phyloP scores from a whole-genome alignment of 2,888 invertebrate genomes.

The Apotomis turbidana region DNA sequence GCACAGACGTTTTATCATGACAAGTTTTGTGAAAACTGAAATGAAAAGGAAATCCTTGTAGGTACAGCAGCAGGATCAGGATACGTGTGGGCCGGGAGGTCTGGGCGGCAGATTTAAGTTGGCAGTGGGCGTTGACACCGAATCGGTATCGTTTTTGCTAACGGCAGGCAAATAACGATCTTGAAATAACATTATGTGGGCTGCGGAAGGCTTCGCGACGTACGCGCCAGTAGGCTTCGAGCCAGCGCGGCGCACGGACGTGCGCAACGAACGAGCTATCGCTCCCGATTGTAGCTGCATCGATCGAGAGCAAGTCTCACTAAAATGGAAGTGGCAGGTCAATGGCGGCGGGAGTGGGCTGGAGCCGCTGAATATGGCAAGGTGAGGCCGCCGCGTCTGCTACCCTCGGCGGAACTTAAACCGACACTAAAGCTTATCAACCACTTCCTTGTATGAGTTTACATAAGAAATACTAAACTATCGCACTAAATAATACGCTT shows the following conservation, averaged over 20 bases:
- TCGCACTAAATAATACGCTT: not conserved
- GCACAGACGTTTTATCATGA: too few species aligned
- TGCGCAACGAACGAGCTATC: slow-evolving; percentile 61
- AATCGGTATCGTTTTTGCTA: slow-evolving; percentile 74
- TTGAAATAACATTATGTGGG: slow-evolving; percentile 70
- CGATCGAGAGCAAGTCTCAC: slow-evolving; percentile 62
- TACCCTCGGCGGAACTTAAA: slow-evolving; percentile 29
- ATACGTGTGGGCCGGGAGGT: slow-evolving; percentile 67
- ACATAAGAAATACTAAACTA: slow-evolving; percentile 28
- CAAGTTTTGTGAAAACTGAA: slow-evolving; percentile 2
- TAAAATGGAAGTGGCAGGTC: slow-evolving; percentile 79
- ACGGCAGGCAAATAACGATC: slow-evolving; percentile 74
- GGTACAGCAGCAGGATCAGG: slow-evolving; percentile 47
- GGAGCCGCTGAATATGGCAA: slow-evolving; percentile 81
- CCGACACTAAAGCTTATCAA: slow-evolving; percentile 36
- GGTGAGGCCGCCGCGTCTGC: slow-evolving; percentile 58
- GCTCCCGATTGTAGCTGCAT: slow-evolving; percentile 79
- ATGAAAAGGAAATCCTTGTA: slow-evolving; percentile 28
- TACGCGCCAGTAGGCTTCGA: slow-evolving; percentile 70
- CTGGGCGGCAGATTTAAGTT: slow-evolving; percentile 63
- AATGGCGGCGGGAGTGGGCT: slow-evolving; percentile 81
- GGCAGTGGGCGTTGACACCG: slow-evolving; percentile 75
- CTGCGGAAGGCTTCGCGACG: slow-evolving; percentile 58
- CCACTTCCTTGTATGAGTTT: slow-evolving; percentile 32
- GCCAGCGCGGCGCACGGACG: slow-evolving; percentile 67